Base-by-base conservation (phyloP, 2,797 vertebrate species). In the Eutrigla gurnardus region DNA sequence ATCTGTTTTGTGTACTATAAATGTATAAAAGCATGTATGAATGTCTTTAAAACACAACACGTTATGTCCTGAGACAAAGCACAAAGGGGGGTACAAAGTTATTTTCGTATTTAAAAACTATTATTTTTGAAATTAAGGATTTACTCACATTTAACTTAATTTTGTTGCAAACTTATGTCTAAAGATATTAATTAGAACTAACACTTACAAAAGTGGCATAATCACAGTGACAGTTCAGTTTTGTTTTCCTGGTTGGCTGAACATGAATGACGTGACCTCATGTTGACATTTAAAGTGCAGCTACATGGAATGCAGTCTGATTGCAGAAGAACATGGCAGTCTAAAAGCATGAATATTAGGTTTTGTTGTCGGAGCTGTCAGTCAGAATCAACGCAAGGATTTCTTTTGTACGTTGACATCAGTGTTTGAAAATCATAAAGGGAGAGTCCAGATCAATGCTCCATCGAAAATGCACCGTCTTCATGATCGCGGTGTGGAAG, bases 281-380 rank as follows among this genome's bases (percentile, higher is more conserved):
- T 54, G 72, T 33, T 77, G 73, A 74, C 65, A 63, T 82, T 75
- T 84, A 43, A 70, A 53, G 59, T 63, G 49, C 37, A 81, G 65
- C 39, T 69, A 10, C 46, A 46, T 40, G 12, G 49, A 65, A 25
- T 42, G 18, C n/a, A 4, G 35, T 62, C 49, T 71, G 53, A 74
- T 32, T 10, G 39, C 53, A 66, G 36, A 18, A 14, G 14, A 25
- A 65, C 49, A 70, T 10, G 36, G 4, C 10, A n/a, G 17, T 40
- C 33, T 18, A 3, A 50, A 77, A 77, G 42, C 59, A 61, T 32
- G 5, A 37, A 14, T 53, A 25, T n/a, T 3, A 10, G n/a, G 17
- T 63, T 57, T 43, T 54, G 8, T 53, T 58, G 18, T 43, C 42
- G 18, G 47, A 17, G 39, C 14, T 58, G 15, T 72, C 10, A 57